phyloP scores from a whole-genome alignment of 2,888 invertebrate species.

The Uloborus plumipes region DNA sequence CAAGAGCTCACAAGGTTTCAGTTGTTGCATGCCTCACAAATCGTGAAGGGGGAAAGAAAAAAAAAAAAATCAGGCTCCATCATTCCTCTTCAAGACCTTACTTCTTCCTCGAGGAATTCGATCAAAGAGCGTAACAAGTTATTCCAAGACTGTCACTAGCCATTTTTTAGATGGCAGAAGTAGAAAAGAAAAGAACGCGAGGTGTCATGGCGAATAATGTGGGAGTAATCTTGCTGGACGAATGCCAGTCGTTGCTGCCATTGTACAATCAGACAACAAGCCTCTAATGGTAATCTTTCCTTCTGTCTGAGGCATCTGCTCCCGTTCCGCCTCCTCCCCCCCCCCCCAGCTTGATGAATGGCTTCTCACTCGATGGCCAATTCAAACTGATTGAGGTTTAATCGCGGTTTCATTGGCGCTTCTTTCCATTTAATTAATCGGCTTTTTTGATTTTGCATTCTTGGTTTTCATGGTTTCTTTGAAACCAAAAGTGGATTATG shows the following conservation, averaged over 20 bases:
- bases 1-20: too few relatives aligned
- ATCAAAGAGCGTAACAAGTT: conserved; percentile 59
- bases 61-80: too few relatives aligned
- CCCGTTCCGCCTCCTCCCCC: background rate
- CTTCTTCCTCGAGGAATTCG: conserved; percentile 14
- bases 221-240: conserved; percentile 31
- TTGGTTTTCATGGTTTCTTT: too few relatives aligned
- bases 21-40: too few relatives aligned
- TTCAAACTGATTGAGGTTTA: conserved; percentile 40
- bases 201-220: conserved; percentile 28
- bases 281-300: conserved; percentile 48
- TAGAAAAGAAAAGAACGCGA: background rate
- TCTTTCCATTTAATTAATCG: conserved; percentile 50
- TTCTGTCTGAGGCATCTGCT: conserved; percentile 25
- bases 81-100: too few relatives aligned
- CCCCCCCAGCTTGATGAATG: conserved; percentile 33
- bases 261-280: conserved; percentile 45
- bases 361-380: conserved; percentile 20
- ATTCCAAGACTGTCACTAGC: conserved; percentile 30
- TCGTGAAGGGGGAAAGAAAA: too few relatives aligned
- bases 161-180: too few relatives aligned
- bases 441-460: background rate
- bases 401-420: conserved; percentile 33
- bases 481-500: too few relatives aligned
- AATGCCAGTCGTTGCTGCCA: conserved; percentile 28